Conservation (phyloP, 2,113 vertebrate genomes). For the Caloenas nicobarica region DNA sequence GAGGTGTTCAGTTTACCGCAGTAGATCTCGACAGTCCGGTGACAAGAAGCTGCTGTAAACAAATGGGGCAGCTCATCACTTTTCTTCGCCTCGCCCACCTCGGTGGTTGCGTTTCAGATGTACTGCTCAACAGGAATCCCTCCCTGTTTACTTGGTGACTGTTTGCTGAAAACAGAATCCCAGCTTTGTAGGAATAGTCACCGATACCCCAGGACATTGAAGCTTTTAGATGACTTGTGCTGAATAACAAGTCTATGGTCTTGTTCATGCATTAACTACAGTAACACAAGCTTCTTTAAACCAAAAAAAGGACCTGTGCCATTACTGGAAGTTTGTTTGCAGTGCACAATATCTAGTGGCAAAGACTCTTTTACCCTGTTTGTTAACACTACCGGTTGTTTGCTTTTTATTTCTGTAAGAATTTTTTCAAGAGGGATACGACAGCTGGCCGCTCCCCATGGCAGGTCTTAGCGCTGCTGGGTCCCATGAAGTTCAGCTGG, state of each 20-base stretch:
- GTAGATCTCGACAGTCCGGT: background rate
- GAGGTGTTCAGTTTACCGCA: background rate
- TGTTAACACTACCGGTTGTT: conserved; percentile 14
- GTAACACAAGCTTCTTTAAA: conserved; percentile 69
- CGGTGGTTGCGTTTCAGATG: background rate
- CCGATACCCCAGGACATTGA: conserved; percentile 27
- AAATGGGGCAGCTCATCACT: background rate
- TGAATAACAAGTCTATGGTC: conserved; percentile 46
- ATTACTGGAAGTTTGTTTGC: conserved; percentile 36
- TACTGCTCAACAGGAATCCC: background rate
- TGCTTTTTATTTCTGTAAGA: conserved; percentile 4
- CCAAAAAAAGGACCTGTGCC: conserved; percentile 62
- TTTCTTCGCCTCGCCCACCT: background rate
- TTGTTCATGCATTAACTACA: conserved; percentile 57
- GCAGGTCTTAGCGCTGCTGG: background rate
- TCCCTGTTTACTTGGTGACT: conserved; percentile 26
- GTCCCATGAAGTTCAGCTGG: background rate
- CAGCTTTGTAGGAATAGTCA: conserved; percentile 19
- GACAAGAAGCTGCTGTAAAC: background rate
- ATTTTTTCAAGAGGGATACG: background rate
- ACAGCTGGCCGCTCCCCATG: background rate
- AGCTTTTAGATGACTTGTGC: conserved; percentile 61
- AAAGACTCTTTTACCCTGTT: background rate
- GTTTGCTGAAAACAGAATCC: conserved; percentile 45
- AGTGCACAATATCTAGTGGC: conserved; percentile 23